Evolutionary conservation across 2,113 vertebrate genomes (phyloP).

Genomic region (Chauna torquata): DNA sequence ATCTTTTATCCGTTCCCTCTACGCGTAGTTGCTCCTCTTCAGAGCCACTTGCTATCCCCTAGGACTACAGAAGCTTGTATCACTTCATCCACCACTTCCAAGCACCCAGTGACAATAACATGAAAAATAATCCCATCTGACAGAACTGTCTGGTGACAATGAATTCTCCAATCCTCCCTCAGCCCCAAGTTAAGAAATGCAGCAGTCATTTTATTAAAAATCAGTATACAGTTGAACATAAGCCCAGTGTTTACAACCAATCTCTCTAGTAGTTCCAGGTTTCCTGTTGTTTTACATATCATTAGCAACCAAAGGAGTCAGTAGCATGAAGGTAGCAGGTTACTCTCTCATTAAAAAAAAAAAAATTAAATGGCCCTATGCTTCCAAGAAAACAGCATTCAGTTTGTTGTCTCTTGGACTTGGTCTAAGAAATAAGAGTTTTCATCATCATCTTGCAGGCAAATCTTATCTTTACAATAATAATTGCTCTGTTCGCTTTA

Average conservation of each 20-base stretch:
- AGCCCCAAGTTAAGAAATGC: background rate
- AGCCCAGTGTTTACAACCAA: conserved; percentile 55
- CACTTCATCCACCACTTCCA: background rate
- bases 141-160: background rate
- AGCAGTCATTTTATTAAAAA: conserved; percentile 59
- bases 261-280: background rate
- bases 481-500: background rate
- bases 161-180: background rate
- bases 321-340: conserved; percentile 27
- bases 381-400: conserved; percentile 13
- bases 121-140: fast-evolving
- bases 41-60: background rate
- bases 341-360: background rate
- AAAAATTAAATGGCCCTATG: background rate
- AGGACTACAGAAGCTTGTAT: background rate
- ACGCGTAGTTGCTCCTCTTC: background rate
- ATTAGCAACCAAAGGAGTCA: conserved; percentile 21
- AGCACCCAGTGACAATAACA: background rate
- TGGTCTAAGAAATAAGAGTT: background rate
- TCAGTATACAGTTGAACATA: conserved; percentile 12
- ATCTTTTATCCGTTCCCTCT: background rate
- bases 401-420: background rate
- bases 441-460: background rate
- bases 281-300: background rate
- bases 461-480: background rate